A percentile compares a stretch with the other conserved stretches of the same genome.
These are phyloP conservation scores for Columba guinea DNA, from an alignment of 2,797 vertebrate species.

Conservation along the genomic window DNA sequence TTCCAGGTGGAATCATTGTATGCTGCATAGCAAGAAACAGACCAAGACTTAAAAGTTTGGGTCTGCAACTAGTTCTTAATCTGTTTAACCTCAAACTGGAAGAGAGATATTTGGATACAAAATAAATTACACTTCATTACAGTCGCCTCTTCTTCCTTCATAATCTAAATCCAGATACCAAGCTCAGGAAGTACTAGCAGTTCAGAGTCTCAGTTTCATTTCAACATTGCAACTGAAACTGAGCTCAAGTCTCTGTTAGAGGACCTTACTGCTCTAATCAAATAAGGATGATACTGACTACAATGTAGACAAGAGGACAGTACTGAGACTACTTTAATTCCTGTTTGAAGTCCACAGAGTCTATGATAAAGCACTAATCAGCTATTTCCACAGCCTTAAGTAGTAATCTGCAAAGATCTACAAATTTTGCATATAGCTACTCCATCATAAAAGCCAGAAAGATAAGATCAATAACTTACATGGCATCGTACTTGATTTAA, in stretches of 20 bases:
- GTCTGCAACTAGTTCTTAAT: neutral
- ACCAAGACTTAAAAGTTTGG: neutral
- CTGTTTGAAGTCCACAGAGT: neutral
- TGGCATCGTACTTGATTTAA: neutral
- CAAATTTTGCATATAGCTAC: neutral
- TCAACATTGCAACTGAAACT: neutral
- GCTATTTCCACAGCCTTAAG: neutral
- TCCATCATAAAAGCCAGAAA: neutral
- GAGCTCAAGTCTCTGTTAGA: neutral
- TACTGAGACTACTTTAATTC: neutral
- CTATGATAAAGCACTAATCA: neutral
- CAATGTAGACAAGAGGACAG: neutral
- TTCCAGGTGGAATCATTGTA: neutral
- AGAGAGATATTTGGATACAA: neutral
- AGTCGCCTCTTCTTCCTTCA: neutral
- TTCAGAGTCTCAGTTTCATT: neutral
- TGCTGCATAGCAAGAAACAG: fast-evolving
- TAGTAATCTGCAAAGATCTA: neutral
- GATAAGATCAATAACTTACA: neutral
- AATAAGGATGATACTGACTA: neutral
- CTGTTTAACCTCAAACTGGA: neutral
- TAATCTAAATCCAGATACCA: neutral
- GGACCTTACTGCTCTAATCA: neutral
- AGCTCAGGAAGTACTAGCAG: neutral
- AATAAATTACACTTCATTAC: neutral